A percentile compares a stretch with the other conserved stretches of the same genome.
phyloP scores from a whole-genome alignment of 2,888 invertebrate species.

The Monoplex corrugatus region DNA sequence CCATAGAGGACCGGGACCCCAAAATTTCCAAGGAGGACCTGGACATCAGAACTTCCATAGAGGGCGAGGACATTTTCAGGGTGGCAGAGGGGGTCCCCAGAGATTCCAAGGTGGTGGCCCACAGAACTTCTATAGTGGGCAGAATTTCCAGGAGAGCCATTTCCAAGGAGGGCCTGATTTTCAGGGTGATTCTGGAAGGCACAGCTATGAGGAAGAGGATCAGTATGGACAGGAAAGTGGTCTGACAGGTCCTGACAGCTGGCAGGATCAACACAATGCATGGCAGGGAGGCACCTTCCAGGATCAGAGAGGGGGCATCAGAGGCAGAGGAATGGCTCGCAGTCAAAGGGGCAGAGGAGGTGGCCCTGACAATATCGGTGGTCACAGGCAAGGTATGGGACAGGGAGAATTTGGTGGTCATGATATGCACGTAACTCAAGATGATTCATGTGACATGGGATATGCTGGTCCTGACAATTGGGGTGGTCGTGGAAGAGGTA shows the following conservation, averaged over 20 bases:
- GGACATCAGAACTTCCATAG: neutral
- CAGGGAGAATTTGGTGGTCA: neutral
- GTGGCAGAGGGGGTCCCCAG: constrained; percentile 30
- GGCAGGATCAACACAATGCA: constrained; percentile 31
- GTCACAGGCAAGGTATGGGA: constrained; percentile 31
- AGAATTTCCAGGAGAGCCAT: constrained; percentile 31
- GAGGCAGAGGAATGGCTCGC: constrained; percentile 27
- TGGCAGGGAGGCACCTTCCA: constrained; percentile 2
- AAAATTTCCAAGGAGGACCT: constrained; percentile 23
- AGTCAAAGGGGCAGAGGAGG: constrained; percentile 31
- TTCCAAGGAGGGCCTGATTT: constrained; percentile 35
- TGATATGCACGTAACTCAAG: neutral
- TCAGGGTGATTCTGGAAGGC: constrained; percentile 25
- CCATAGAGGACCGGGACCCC: constrained; percentile 14
- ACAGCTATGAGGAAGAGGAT: neutral
- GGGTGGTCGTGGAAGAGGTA: constrained; percentile 44
- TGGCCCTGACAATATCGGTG: constrained; percentile 44
- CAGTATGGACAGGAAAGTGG: neutral
- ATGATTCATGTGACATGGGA: neutral
- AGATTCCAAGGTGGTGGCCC: constrained; percentile 50
- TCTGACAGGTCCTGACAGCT: constrained; percentile 15
- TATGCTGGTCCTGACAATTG: neutral
- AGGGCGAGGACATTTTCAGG: constrained; percentile 6
- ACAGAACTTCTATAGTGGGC: constrained; percentile 40
- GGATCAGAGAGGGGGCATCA: constrained; percentile 30